Conservation (phyloP, 2,888 invertebrate genomes). For the Lepidonotus clava region DNA sequence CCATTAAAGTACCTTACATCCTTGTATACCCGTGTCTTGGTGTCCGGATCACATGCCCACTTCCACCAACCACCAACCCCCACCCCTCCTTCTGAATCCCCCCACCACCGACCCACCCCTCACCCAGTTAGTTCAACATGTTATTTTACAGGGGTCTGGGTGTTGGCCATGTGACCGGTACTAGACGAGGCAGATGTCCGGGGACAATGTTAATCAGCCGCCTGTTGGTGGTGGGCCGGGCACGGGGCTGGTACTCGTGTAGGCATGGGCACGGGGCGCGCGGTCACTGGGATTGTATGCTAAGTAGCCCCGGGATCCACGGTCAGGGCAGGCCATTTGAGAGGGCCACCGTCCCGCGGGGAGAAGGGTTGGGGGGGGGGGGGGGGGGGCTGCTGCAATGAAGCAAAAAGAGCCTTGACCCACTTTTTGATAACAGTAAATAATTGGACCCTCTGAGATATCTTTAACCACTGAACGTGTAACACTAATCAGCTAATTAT, state of each 20-base stretch:
- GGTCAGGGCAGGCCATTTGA: constrained; percentile 30
- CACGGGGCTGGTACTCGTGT: background rate
- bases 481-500: no score
- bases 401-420: background rate
- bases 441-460: no score
- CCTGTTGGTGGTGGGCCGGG: background rate
- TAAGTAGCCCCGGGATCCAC: constrained; percentile 9
- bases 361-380: background rate
- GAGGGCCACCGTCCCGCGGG: no score
- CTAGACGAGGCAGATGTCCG: background rate
- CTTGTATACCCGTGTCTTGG: background rate
- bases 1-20: no score
- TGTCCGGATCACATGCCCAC: background rate
- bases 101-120: background rate
- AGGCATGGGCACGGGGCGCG: background rate
- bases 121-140: background rate
- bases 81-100: no score
- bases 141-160: constrained; percentile 5
- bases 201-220: background rate
- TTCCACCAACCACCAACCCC: background rate
- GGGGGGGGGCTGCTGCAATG: background rate
- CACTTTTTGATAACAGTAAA: no score
- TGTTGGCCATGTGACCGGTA: constrained; percentile 12
- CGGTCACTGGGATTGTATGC: constrained; percentile 43
- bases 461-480: no score